These are phyloP conservation scores for Thinocorus orbignyianus DNA, from an alignment of 2,113 vertebrate species.

Conservation along the genomic window DNA sequence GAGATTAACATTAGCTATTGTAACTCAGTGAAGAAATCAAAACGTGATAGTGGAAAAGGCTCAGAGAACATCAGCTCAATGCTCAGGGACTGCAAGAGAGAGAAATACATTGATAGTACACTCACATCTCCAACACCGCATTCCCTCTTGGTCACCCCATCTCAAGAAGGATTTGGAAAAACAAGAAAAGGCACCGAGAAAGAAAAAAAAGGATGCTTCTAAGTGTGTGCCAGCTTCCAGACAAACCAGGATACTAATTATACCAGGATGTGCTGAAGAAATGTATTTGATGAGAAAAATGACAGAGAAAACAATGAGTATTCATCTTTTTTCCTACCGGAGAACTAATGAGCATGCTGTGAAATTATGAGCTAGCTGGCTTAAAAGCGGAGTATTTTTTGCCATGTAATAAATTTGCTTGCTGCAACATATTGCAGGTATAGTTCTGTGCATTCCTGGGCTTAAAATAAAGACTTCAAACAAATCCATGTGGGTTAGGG, in stretches of 20 bases:
- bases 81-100: not conserved
- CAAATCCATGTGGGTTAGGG: not conserved
- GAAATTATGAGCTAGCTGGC: not conserved
- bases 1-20: not conserved
- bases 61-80: not conserved
- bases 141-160: not conserved
- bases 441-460: not conserved
- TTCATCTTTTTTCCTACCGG: not conserved
- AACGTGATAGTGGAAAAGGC: not conserved
- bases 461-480: not conserved
- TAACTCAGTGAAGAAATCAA: not conserved
- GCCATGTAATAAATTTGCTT: not conserved
- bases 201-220: constrained; percentile 8
- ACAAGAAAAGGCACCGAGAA: not conserved
- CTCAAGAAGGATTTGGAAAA: not conserved
- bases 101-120: not conserved
- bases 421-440: not conserved
- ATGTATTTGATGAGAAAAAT: not conserved
- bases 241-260: not conserved
- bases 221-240: not conserved
- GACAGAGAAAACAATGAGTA: not conserved
- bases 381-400: not conserved
- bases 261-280: not conserved
- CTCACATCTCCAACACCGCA: not conserved
- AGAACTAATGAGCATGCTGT: constrained; percentile 10